Evolutionary conservation across 2,797 vertebrate species (phyloP), one percentile per base, ranked within the genome.

Genomic region (Gymnocypris eckloni): DNA sequence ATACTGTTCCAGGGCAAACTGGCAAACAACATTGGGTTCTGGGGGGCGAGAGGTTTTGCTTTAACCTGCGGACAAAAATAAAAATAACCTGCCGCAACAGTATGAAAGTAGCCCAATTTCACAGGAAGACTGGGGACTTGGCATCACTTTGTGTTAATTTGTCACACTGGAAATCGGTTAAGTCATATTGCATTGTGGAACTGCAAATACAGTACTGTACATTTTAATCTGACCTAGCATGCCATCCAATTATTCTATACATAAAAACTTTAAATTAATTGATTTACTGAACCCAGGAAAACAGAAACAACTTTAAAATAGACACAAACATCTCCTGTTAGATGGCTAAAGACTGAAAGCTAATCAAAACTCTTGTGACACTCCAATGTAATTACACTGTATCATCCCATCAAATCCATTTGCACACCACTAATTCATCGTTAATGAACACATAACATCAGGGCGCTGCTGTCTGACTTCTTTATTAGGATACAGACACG

Each of bases 401-500:
- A 86, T 77, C 85, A 82, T 33, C 33, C 61, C 39, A 71, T 70
- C 79, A 73, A 76, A 87, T 33, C 43, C 45, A 84, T 79, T 79
- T 73, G 4, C 67, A 76, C 69, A 76, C 70, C n/a, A 3, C 22
- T 67, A 75, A 80, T 64, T 81, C 81, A 33, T 9, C 9, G 7
- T 22, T 71, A 48, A 82, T 56, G 66, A 71, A 81, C 71, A 87
- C 64, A 82, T 12, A 67, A 50, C 81, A 73, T 22, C 48, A 75
- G 9, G 39, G 25, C 48, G 9, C 45, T 45, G 43, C 61, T 12
- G 50, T 22, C 15, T 64, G 77, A 81, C 52, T 64, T 77, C 45
- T 81, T 73, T 77, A 78, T 80, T 77, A 67, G 37, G 39, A 72
- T 20, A 72, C 41, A 61, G 20, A 50, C 61, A 78, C 61, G 59